Evolutionary conservation across 2,888 invertebrate species (phyloP), one percentile per base, ranked within the genome.

Genomic region (Digitonthophagus gazella): DNA sequence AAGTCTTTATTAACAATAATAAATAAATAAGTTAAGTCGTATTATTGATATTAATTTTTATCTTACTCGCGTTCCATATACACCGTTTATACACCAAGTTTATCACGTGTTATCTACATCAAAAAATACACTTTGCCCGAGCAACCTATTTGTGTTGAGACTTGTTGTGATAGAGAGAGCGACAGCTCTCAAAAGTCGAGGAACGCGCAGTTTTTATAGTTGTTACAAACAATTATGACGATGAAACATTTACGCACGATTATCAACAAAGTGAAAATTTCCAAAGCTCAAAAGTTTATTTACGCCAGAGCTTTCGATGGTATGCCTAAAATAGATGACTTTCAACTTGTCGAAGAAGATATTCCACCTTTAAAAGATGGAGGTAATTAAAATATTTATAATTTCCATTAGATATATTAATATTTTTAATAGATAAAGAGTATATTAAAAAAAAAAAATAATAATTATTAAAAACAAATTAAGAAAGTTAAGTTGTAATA

Each of bases 341-440:
- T 92, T 71, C 81, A 85, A 77, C 80, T 91, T 16, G 85, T 87
- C 2, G 89, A 91, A 78, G 90, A 91, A 79, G 85, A 87, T 65
- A 77, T 92, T 28, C 88, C 87, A 0, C 83, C 86, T 15, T 76
- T 91, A 14, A 84, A 87, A 77, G 85, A 90, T 83, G 90, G 89
- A 83, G 91, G 92, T 92, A 82, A 80, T 79, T 74, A n/a, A n/a
- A n/a, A n/a, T n/a, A 58, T 44, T 16, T 57, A 11, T n/a, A 16
- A 18, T 0, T 18, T 14, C 19, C 18, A 15, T 3, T 16, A 61
- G 6, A 18, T 44, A 44, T 22, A 44, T 44, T 3, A n/a, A 44
- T 44, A 5, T 44, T 22, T 22, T 22, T 22, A 22, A 57, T 58
- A 11, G 16, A 58, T 58, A 11, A n/a, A n/a, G n/a, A n/a, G n/a